Evolutionary conservation across 2,797 vertebrate genomes (phyloP).

Genomic region (Sebastes hopkinsi): DNA sequence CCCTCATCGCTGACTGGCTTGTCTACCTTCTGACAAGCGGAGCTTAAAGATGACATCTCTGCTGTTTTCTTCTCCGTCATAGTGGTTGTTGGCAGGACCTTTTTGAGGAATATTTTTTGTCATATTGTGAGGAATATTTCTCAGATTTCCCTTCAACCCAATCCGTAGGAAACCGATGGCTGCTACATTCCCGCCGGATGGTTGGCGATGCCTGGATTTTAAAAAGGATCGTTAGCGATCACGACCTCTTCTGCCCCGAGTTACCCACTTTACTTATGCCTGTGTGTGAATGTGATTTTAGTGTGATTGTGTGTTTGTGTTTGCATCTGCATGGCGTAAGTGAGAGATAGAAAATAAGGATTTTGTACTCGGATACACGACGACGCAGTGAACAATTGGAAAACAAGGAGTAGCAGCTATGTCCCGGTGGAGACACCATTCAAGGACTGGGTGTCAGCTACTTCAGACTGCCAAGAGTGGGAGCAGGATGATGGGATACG

Average conservation of each 20-base stretch:
- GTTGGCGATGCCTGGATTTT: constrained; percentile 80
- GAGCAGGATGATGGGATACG: constrained; percentile 82
- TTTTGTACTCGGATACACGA: constrained; percentile 19
- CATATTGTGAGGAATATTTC: constrained; percentile 78
- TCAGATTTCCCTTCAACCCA: constrained; percentile 75
- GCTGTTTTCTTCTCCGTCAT: constrained; percentile 22
- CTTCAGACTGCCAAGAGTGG: constrained; percentile 78
- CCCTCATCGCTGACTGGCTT: constrained; percentile 82
- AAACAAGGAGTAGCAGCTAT: constrained; percentile 77
- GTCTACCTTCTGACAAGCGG: constrained; percentile 81
- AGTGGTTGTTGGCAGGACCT: constrained; percentile 9
- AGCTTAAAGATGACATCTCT: constrained; percentile 83
- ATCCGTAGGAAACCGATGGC: constrained; percentile 73
- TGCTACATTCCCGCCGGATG: constrained; percentile 63
- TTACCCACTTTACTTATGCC: constrained; percentile 8
- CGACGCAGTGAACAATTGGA: constrained; percentile 23
- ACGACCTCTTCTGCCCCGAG: neutral
- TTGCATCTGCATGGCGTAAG: constrained; percentile 56
- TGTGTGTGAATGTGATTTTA: constrained; percentile 41
- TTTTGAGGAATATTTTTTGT: constrained; percentile 39
- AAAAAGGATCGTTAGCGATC: constrained; percentile 73
- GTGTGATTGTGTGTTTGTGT: constrained; percentile 38
- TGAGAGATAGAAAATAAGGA: constrained; percentile 23
- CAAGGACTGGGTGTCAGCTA: constrained; percentile 64
- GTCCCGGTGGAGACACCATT: constrained; percentile 81